A percentile compares a stretch with the other conserved stretches of the same genome.
phyloP scores from a whole-genome alignment of 2,888 invertebrate species.

The Micoletzkya japonica region DNA sequence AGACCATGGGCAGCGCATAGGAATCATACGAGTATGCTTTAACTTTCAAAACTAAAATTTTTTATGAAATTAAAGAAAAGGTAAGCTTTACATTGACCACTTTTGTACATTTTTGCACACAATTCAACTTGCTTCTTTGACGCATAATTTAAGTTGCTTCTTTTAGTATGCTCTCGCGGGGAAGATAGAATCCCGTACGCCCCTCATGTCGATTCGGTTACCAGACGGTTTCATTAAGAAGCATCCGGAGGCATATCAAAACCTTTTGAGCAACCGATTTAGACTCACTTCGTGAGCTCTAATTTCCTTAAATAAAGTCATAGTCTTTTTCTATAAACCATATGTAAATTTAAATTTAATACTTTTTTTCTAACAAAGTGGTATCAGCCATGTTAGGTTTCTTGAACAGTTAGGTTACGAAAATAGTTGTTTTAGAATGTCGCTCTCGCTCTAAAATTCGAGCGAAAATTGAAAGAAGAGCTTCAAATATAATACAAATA shows the following conservation, averaged over 20 bases:
- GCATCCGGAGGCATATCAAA: slow-evolving; percentile 2
- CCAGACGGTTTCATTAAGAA: slow-evolving; percentile 8
- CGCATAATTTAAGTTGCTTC: slow-evolving; percentile 31
- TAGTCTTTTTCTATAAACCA: neutral
- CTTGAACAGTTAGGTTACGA: too few relatives aligned
- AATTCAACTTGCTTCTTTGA: too few relatives aligned
- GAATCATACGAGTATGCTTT: too few relatives aligned
- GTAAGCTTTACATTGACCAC: too few relatives aligned
- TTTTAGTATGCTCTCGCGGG: slow-evolving; percentile 3
- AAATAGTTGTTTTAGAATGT: too few relatives aligned
- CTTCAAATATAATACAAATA: too few relatives aligned
- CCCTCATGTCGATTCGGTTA: slow-evolving; percentile 35
- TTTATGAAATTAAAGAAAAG: too few relatives aligned
- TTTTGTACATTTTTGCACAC: too few relatives aligned
- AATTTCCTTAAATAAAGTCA: neutral
- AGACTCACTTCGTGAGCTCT: slow-evolving; percentile 38
- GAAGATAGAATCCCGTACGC: slow-evolving; percentile 41
- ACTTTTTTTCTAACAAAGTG: neutral
- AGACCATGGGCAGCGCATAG: slow-evolving; percentile 48
- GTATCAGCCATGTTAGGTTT: too few relatives aligned
- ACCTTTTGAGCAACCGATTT: slow-evolving; percentile 32
- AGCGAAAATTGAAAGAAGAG: too few relatives aligned
- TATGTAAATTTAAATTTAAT: neutral
- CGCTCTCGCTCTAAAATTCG: too few relatives aligned
- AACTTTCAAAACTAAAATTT: too few relatives aligned